Percentiles rank a stretch among this genome's conserved stretches.
These are phyloP conservation scores for Drosophila sechellia DNA, from an alignment of 1,140 invertebrate genomes.

Conservation along the genomic window DNA sequence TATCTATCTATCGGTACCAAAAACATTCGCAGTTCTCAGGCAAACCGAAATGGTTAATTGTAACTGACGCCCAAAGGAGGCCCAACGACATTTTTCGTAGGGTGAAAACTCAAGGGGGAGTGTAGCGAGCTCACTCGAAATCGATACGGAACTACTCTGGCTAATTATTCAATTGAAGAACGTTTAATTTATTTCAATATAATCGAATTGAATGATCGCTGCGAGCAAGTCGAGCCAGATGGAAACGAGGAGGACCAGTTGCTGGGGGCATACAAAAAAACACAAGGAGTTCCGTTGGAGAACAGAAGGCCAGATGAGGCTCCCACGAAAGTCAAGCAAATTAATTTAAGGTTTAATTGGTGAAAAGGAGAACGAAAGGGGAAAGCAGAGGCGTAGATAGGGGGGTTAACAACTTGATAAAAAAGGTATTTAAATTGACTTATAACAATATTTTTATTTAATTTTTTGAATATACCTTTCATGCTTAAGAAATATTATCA, in stretches of 20 bases:
- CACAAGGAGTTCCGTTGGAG: slow-evolving; percentile 23
- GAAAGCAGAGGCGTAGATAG: background rate
- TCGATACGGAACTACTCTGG: slow-evolving; percentile 46
- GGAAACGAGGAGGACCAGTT: slow-evolving; percentile 10
- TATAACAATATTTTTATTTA: too few species aligned
- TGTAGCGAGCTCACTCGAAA: slow-evolving; percentile 40
- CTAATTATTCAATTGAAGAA: slow-evolving; percentile 83
- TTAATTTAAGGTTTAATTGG: slow-evolving; percentile 80
- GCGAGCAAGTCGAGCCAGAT: slow-evolving; percentile 25
- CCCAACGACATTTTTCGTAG: slow-evolving; percentile 13
- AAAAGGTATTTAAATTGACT: too few species aligned
- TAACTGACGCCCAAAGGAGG: slow-evolving; percentile 67
- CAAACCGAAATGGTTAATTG: slow-evolving; percentile 58
- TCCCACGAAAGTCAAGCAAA: slow-evolving; percentile 81
- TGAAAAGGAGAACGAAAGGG: slow-evolving; percentile 16
- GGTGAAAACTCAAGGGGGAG: background rate
- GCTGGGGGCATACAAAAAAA: background rate
- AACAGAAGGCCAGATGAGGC: slow-evolving; percentile 53
- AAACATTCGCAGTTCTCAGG: slow-evolving; percentile 55
- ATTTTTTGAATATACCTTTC: too few species aligned
- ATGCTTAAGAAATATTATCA: too few species aligned
- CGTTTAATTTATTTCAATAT: slow-evolving; percentile 83
- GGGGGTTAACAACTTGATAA: background rate
- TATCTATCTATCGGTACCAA: background rate
- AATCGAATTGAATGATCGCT: slow-evolving; percentile 79